Evolutionary conservation across 2,113 vertebrate species (phyloP).

Genomic region (Rynchops niger): DNA sequence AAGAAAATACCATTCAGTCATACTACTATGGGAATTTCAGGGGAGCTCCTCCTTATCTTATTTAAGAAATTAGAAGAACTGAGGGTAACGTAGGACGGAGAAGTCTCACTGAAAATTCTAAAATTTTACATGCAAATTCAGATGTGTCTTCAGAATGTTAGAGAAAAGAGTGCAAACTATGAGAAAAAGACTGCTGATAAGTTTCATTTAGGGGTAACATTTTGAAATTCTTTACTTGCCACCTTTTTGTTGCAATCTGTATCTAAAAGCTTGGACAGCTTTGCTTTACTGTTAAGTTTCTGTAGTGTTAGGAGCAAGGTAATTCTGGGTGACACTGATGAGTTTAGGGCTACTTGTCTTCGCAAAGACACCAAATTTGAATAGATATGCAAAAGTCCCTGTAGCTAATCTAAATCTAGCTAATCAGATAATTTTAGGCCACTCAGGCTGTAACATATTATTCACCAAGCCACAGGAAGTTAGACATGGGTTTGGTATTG

Average conservation of each 20-base stretch:
- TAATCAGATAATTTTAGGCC: neutral
- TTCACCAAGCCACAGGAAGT: neutral
- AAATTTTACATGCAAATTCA: neutral
- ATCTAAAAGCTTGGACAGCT: neutral
- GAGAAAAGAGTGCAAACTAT: neutral
- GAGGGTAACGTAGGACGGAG: neutral
- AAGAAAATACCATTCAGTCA: neutral
- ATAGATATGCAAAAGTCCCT: neutral
- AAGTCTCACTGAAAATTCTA: neutral
- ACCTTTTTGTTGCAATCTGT: neutral
- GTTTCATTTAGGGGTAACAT: neutral
- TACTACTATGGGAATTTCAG: neutral
- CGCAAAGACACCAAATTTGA: neutral
- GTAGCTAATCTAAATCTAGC: neutral
- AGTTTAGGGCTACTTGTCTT: neutral
- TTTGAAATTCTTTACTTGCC: neutral
- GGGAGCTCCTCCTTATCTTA: neutral
- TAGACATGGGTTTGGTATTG: neutral
- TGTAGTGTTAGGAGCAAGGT: neutral
- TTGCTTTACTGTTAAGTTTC: neutral
- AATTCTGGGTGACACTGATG: neutral
- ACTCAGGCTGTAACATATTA: neutral
- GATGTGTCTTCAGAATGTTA: neutral
- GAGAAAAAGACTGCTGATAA: neutral
- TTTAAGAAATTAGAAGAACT: neutral